A percentile compares a stretch with the other conserved stretches of the same genome.
Evolutionary conservation across 2,113 vertebrate genomes (phyloP).

Genomic region (Amia ocellicauda): DNA sequence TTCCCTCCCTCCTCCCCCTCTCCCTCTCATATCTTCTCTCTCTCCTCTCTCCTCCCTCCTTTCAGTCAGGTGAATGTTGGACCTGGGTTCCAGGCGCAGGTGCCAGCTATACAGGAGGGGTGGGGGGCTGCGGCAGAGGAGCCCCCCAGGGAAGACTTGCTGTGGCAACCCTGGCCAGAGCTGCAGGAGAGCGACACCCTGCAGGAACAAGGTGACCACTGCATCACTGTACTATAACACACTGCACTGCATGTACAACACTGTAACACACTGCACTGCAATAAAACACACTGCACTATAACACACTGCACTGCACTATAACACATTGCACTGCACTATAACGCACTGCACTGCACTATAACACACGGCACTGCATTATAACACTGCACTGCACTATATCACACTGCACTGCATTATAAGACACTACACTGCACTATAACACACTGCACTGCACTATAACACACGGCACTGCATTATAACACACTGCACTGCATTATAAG

Average conservation of each 20-base stretch:
- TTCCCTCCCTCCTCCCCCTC: not conserved
- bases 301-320: too few relatives aligned
- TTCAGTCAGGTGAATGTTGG: conserved; percentile 62
- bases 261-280: too few relatives aligned
- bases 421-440: too few relatives aligned
- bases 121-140: conserved; percentile 25
- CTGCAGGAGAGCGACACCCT: conserved; percentile 37
- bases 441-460: too few relatives aligned
- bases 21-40: not conserved
- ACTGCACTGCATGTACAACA: not conserved
- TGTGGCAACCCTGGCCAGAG: conserved; percentile 62
- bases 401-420: not conserved
- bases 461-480: too few relatives aligned
- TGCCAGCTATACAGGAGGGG: conserved; percentile 42
- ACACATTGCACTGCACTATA: too few relatives aligned
- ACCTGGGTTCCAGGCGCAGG: conserved; percentile 58
- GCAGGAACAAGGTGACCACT: conserved; percentile 51
- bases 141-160: conserved; percentile 45
- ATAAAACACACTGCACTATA: not conserved
- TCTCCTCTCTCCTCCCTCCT: not conserved
- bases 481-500: too few relatives aligned
- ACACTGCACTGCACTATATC: not conserved
- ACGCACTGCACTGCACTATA: too few relatives aligned
- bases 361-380: not conserved
- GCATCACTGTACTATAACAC: not conserved